These are phyloP conservation scores for Parauchenoglanis punctatus DNA, from an alignment of 2,797 vertebrate genomes.

Conservation along the genomic window DNA sequence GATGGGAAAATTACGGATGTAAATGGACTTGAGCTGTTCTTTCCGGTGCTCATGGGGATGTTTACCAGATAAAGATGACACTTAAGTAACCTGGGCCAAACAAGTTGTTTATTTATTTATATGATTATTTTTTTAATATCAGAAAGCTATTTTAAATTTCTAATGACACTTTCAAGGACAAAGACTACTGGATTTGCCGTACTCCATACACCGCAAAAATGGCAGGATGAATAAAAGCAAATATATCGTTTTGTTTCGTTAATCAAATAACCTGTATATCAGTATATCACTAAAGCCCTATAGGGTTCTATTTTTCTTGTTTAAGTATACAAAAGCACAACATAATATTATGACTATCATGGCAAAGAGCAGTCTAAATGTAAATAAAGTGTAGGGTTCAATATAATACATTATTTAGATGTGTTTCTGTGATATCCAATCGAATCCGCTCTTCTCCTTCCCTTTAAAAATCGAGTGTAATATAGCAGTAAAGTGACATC, in stretches of 20 bases:
- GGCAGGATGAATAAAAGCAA: neutral
- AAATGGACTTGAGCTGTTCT: slow-evolving; percentile 86
- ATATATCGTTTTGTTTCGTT: neutral
- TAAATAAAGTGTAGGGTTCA: neutral
- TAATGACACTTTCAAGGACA: slow-evolving; percentile 70
- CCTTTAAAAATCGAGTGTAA: neutral
- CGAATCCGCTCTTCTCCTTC: neutral
- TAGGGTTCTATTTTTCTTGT: neutral
- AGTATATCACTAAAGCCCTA: neutral
- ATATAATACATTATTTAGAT: neutral
- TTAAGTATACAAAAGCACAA: neutral
- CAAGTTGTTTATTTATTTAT: slow-evolving; percentile 56
- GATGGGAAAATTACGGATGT: slow-evolving; percentile 92
- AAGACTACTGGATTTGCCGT: neutral
- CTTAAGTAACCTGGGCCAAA: slow-evolving; percentile 77
- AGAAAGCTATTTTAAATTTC: slow-evolving; percentile 62
- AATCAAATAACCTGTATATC: neutral
- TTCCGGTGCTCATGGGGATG: slow-evolving; percentile 80
- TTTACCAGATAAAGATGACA: slow-evolving; percentile 77
- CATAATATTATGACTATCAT: neutral
- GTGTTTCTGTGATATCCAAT: neutral
- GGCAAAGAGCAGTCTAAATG: neutral
- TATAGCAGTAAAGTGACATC: too few species aligned
- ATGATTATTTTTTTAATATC: slow-evolving; percentile 57
- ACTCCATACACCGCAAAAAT: neutral